A percentile compares a stretch with the other conserved stretches of the same genome.
These are phyloP conservation scores for Sparus aurata DNA, from an alignment of 2,797 vertebrate species.

Conservation along the genomic window DNA sequence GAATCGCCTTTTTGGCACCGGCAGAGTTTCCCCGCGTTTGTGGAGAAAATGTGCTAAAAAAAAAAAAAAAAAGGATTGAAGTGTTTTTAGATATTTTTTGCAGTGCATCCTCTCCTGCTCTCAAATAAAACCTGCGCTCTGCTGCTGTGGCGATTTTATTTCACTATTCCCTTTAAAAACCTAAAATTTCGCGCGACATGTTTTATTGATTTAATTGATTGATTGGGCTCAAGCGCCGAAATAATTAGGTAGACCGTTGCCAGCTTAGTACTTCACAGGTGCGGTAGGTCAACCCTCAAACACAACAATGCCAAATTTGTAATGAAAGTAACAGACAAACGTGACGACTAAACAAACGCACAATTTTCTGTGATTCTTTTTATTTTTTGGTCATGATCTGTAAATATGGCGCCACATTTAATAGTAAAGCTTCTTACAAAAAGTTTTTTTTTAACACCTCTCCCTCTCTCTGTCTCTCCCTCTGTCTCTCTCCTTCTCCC, in stretches of 20 bases:
- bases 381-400: constrained; percentile 32
- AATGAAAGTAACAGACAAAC: neutral
- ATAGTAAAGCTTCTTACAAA: constrained; percentile 55
- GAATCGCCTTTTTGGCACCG: neutral
- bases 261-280: constrained; percentile 2
- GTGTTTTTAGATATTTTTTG: constrained; percentile 44
- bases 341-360: neutral
- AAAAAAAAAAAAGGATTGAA: neutral
- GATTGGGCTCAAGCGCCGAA: neutral
- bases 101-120: constrained; percentile 42
- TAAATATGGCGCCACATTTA: constrained; percentile 68
- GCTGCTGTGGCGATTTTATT: neutral
- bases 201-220: neutral
- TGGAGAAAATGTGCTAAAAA: neutral
- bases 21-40: constrained; percentile 14
- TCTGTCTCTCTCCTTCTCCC: constrained; percentile 81
- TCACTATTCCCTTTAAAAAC: constrained; percentile 6
- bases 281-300: constrained; percentile 12
- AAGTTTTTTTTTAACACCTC: constrained; percentile 60
- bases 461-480: constrained; percentile 53
- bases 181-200: constrained; percentile 3
- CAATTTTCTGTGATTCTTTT: constrained; percentile 1
- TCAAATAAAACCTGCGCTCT: neutral
- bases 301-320: neutral
- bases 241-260: constrained; percentile 10